Conservation (phyloP, 2,797 vertebrate genomes). For the Fratercula arctica region DNA sequence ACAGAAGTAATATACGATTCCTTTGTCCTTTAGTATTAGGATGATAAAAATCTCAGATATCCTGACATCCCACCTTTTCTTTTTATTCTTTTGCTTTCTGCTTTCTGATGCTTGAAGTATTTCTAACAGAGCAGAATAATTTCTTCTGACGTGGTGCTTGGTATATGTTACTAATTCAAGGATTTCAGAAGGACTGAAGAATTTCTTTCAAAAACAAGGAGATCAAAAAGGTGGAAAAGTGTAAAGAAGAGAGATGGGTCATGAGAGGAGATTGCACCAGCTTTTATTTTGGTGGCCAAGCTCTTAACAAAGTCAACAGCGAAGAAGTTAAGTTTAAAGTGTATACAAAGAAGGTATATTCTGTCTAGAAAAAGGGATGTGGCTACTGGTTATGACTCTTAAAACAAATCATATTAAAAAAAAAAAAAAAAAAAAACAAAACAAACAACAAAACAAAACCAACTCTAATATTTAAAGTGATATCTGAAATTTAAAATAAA, state of each 20-base stretch:
- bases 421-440: not conserved
- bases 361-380: not conserved
- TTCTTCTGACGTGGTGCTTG: not conserved
- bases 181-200: not conserved
- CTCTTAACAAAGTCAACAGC: not conserved
- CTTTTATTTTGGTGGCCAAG: not conserved
- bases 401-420: accelerated
- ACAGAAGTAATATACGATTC: not conserved
- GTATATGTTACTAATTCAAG: not conserved
- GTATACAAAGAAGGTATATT: not conserved
- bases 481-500: not conserved
- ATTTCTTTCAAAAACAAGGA: not conserved
- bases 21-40: not conserved
- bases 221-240: not conserved
- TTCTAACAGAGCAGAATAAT: not conserved
- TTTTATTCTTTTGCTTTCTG: not conserved
- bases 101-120: not conserved
- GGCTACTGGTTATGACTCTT: not conserved
- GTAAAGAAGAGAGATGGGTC: not conserved
- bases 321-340: not conserved
- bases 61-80: not conserved
- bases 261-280: not conserved
- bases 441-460: not conserved
- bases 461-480: not conserved
- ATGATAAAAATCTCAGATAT: not conserved